A percentile compares a stretch with the other conserved stretches of the same genome.
These are phyloP conservation scores for Tenebrosternarchus preto DNA, from an alignment of 2,113 vertebrate species.

Conservation along the genomic window DNA sequence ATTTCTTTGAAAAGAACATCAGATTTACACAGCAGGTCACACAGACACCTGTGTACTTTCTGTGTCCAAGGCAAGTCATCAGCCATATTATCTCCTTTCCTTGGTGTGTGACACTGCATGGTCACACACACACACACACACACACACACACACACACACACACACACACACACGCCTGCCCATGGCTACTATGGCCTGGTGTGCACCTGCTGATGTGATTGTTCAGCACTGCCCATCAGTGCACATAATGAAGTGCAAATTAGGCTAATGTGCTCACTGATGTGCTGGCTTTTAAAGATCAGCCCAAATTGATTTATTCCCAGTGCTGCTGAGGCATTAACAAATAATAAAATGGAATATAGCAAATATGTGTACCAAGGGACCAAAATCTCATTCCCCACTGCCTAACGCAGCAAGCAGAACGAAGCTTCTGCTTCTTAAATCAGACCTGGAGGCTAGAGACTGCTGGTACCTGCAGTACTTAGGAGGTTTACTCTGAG, in stretches of 20 bases:
- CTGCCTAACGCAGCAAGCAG: conserved; percentile 13
- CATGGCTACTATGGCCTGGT: conserved; percentile 40
- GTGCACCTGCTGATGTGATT: conserved; percentile 55
- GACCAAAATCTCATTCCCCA: conserved; percentile 45
- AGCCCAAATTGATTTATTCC: conserved; percentile 65
- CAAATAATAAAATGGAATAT: conserved; percentile 58
- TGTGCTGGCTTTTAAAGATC: conserved; percentile 66
- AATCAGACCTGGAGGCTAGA: conserved; percentile 25
- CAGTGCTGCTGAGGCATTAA: conserved; percentile 51
- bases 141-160: conserved; percentile 21
- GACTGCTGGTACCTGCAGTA: not conserved
- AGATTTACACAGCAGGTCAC: conserved; percentile 33
- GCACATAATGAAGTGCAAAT: conserved; percentile 69
- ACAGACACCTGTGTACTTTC: conserved; percentile 10
- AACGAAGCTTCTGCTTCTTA: conserved; percentile 8
- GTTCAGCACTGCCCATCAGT: conserved; percentile 57
- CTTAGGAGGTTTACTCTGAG: conserved; percentile 19
- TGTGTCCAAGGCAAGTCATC: conserved; percentile 56
- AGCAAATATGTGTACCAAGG: conserved; percentile 49
- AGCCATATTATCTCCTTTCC: not conserved
- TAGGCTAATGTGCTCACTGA: conserved; percentile 65
- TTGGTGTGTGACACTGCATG: not conserved
- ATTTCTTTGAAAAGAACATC: conserved; percentile 33
- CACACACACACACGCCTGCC: conserved; percentile 30
- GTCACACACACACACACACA: too few relatives aligned